Evolutionary conservation across 2,113 vertebrate genomes (phyloP), one percentile per base, ranked within the genome.

Genomic region (Carollia perspicillata): DNA sequence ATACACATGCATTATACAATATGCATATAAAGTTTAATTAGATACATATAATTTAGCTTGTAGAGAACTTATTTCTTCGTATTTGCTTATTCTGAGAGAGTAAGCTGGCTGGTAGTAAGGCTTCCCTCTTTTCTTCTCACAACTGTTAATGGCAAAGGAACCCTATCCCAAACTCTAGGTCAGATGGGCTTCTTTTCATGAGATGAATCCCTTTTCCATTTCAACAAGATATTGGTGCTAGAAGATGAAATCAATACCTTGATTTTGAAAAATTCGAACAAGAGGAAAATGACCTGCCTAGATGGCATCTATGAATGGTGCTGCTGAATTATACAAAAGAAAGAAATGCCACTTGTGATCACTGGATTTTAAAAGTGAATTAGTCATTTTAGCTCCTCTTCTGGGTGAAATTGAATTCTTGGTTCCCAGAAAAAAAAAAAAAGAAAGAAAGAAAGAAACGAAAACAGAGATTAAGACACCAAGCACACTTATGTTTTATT

Each of bases 181-280:
- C 51, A 75, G 75, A 85, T 20, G 81, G 23, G 49, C 5, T 44
- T 95, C 47, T 78, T 90, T 91, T 91, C 44, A 89, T 55, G 26
- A 92, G 40, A 96, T 63, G 55, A 81, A 89, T 88, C 11, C 33
- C 47, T 89, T 90, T 84, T 93, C 85, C 75, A 94, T 72, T 66
- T 94, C 55, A 84, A 90, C n/a, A 75, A 88, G 53, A 75, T 77
- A 69, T 80, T 51, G 89, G 33, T 79, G 9, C 49, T 63, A 92
- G 69, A 96, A 96, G 30, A 84, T 88, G 14, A 96, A 96, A 84
- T 96, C 74, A 95, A 92, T 87, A 88, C 28, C 47, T 75, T 44
- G 63, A 95, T 90, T 95, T 85, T 93, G 66, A 90, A 96, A 90
- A 89, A 40, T n/a, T 79, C 14, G 6, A 91, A 83, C 74, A 78